A percentile compares a stretch with the other conserved stretches of the same genome.
These are phyloP conservation scores for Meleagris gallopavo DNA, from an alignment of 2,113 vertebrate genomes.

Conservation along the genomic window DNA sequence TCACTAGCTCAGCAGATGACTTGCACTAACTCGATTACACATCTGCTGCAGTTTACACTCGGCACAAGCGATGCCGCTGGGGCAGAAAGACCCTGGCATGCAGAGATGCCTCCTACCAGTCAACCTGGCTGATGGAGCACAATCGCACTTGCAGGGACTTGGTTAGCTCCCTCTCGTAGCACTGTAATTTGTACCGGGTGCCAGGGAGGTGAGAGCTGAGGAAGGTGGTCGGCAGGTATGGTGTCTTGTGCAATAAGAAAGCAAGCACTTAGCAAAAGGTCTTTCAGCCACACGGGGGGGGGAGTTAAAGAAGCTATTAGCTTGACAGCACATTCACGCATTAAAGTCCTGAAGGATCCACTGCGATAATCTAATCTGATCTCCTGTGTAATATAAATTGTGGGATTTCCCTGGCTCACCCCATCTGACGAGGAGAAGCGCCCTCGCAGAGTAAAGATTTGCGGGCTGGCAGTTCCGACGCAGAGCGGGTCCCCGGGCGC, in stretches of 20 bases:
- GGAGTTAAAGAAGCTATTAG: not conserved
- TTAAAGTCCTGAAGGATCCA: not conserved
- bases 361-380: not conserved
- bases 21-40: rapidly evolving
- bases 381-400: not conserved
- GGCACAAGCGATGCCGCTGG: not conserved
- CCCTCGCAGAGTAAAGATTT: rapidly evolving
- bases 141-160: not conserved
- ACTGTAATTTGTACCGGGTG: not conserved
- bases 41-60: not conserved
- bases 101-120: not conserved
- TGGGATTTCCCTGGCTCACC: not conserved
- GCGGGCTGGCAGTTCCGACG: not conserved
- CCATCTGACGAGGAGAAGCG: rapidly evolving
- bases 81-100: not conserved
- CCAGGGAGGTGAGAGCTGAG: not conserved
- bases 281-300: not conserved
- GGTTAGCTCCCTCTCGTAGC: not conserved
- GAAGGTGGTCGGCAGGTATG: not conserved
- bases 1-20: not conserved
- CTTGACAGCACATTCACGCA: not conserved
- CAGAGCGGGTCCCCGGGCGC: not conserved
- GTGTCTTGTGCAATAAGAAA: not conserved
- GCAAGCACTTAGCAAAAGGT: not conserved
- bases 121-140: not conserved